Conservation (phyloP, 2,888 invertebrate genomes). For the Hypomecis punctinalis region DNA sequence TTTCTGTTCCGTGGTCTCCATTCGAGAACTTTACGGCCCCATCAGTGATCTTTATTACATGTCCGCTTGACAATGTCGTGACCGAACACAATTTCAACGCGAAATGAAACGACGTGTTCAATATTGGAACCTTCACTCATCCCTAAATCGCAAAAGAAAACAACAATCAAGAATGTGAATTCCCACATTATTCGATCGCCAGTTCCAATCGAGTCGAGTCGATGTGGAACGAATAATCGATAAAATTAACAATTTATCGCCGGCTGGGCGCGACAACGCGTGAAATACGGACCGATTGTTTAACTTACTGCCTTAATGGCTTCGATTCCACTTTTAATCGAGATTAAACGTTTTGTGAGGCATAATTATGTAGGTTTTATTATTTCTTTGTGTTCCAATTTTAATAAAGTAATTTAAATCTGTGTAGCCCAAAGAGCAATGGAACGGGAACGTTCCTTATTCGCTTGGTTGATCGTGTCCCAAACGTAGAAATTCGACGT, state of each 20-base stretch:
- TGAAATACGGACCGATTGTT: conserved; percentile 24
- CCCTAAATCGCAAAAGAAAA: background rate
- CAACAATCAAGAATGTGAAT: background rate
- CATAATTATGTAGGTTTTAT: no score
- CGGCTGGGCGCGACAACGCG: conserved; percentile 15
- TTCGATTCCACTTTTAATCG: conserved; percentile 13
- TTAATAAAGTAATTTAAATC: no score
- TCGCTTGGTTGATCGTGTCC: no score
- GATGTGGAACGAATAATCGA: conserved; percentile 24
- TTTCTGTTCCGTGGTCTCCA: no score
- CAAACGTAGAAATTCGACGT: no score
- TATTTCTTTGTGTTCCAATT: no score
- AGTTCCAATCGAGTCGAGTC: conserved; percentile 9
- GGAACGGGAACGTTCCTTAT: no score
- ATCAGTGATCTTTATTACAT: no score
- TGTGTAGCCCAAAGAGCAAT: no score
- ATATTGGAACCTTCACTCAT: background rate
- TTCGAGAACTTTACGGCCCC: no score
- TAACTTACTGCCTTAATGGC: conserved; percentile 9
- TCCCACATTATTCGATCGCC: conserved; percentile 3
- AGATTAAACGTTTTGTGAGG: background rate
- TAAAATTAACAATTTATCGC: conserved; percentile 25
- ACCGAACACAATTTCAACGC: no score
- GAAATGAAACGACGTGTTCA: background rate
- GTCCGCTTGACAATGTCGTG: no score